Conservation (phyloP, 1,140 invertebrate genomes). For the Scaptomyza graminum region DNA sequence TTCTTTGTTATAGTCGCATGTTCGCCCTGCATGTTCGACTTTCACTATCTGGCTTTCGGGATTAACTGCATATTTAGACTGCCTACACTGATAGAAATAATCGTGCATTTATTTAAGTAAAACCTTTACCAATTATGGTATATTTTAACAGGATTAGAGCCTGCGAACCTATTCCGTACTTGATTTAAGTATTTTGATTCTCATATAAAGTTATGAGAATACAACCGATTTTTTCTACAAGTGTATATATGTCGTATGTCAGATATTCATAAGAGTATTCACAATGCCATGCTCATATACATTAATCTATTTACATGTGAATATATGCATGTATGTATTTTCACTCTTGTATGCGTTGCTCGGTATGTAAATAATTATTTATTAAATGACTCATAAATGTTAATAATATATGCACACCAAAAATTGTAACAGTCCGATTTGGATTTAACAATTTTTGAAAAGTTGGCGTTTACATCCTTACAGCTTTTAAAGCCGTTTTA, state of each 20-base stretch:
- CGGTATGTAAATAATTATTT: conserved; percentile 57
- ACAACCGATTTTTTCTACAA: too few relatives aligned
- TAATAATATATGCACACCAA: conserved; percentile 46
- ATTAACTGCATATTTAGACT: conserved; percentile 69
- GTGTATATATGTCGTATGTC: background rate
- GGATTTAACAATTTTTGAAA: conserved; percentile 15
- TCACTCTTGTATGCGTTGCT: background rate
- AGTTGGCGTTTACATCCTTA: conserved; percentile 7
- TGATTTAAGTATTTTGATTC: background rate
- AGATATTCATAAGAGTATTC: conserved; percentile 18
- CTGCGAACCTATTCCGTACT: too few relatives aligned
- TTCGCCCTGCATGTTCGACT: conserved; percentile 58
- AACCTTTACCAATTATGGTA: too few relatives aligned
- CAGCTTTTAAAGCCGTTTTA: background rate
- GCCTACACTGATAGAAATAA: too few relatives aligned
- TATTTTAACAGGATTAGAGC: too few relatives aligned
- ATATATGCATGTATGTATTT: background rate
- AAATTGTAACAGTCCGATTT: background rate
- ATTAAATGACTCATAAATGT: conserved; percentile 78
- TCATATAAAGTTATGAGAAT: too few relatives aligned
- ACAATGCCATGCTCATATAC: background rate
- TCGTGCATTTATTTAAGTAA: too few relatives aligned
- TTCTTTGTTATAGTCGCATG: conserved; percentile 25
- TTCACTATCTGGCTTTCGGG: conserved; percentile 69
- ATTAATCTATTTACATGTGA: too few relatives aligned